These are phyloP conservation scores for Drosophila serrata DNA, from an alignment of 1,140 invertebrate species.

Conservation along the genomic window DNA sequence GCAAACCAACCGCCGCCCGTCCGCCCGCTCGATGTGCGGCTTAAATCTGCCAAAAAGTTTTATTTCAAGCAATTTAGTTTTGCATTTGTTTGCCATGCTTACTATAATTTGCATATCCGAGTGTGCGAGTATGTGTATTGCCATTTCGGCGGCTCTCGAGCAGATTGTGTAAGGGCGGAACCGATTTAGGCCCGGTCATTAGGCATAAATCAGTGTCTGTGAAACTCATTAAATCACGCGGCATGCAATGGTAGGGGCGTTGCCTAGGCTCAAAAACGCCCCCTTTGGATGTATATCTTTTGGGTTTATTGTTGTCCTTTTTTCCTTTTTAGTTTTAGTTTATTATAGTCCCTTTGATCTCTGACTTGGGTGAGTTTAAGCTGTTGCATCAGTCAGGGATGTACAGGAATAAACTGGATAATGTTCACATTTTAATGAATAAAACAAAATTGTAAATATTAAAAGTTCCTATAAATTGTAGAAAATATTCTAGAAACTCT, in stretches of 20 bases:
- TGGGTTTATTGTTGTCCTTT: slow-evolving; percentile 12
- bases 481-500: background rate
- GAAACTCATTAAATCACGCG: slow-evolving; percentile 73
- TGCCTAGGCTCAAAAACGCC: slow-evolving; percentile 45
- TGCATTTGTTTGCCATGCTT: slow-evolving; percentile 71
- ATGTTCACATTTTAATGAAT: too few relatives aligned
- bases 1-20: background rate
- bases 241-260: slow-evolving; percentile 48
- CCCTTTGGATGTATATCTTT: slow-evolving; percentile 29
- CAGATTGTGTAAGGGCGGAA: slow-evolving; percentile 42
- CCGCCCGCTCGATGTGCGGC: slow-evolving; percentile 43
- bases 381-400: slow-evolving; percentile 8
- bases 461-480: background rate
- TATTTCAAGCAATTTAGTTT: slow-evolving; percentile 82
- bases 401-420: too few relatives aligned
- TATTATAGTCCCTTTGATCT: slow-evolving; percentile 45
- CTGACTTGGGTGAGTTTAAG: slow-evolving; percentile 5
- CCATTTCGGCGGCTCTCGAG: slow-evolving; percentile 3
- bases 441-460: background rate
- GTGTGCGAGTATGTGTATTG: slow-evolving; percentile 15
- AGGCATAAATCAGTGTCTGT: slow-evolving; percentile 70
- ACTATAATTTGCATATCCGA: slow-evolving; percentile 47
- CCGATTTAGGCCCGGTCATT: slow-evolving; percentile 67
- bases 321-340: slow-evolving; percentile 3
- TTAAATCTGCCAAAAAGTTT: slow-evolving; percentile 77